Conservation (phyloP, 2,888 invertebrate species). For the Protonemura montana region DNA sequence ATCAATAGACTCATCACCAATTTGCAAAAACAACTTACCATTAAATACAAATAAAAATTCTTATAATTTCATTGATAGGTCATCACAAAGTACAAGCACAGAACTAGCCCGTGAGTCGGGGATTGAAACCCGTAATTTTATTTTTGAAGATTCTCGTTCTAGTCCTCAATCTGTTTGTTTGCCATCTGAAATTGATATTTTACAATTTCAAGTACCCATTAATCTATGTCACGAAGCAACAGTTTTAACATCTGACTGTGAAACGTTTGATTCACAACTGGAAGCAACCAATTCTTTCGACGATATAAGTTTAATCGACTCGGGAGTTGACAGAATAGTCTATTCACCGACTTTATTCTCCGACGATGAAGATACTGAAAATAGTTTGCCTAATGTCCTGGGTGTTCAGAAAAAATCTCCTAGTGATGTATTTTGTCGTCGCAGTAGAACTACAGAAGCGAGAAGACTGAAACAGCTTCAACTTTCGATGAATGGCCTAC, state of each 20-base stretch:
- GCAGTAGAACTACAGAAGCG: constrained; percentile 54
- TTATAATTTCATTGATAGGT: neutral
- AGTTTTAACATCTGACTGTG: neutral
- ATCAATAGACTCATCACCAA: no score
- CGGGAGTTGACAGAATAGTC: neutral
- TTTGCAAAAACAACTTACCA: neutral
- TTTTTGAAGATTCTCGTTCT: neutral
- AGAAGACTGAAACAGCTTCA: constrained; percentile 61
- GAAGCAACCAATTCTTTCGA: neutral
- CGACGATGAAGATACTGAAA: constrained; percentile 64
- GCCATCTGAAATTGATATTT: neutral
- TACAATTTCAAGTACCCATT: neutral
- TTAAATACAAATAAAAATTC: neutral
- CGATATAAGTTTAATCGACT: neutral
- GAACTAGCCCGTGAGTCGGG: neutral
- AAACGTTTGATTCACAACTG: neutral
- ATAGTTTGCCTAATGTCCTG: constrained; percentile 19
- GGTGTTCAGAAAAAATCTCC: neutral
- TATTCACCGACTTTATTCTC: constrained; percentile 73
- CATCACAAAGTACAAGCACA: neutral
- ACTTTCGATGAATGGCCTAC: constrained; percentile 71
- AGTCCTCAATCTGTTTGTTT: neutral
- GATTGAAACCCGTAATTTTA: neutral
- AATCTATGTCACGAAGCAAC: neutral
- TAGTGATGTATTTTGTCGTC: neutral